Percentiles rank a stretch among this genome's conserved stretches.
Conservation (phyloP, 2,113 vertebrate genomes). For the Heliornis fulica region DNA sequence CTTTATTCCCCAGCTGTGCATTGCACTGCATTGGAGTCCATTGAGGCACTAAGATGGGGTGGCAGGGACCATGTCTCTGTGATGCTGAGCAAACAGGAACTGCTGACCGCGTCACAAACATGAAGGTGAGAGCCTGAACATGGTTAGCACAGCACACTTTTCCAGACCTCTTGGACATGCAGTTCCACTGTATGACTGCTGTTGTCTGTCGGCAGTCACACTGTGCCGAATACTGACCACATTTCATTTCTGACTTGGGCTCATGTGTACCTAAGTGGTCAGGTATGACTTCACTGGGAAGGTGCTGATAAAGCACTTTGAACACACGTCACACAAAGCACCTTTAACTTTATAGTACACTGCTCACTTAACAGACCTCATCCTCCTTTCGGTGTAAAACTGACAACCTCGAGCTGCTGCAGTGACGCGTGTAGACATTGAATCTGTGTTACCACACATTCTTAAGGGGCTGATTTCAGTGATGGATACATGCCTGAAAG, state of each 20-base stretch:
- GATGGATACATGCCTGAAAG: neutral
- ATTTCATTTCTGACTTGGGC: neutral
- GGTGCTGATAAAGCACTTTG: neutral
- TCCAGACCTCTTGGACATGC: neutral
- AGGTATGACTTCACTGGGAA: neutral
- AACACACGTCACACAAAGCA: neutral
- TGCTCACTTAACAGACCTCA: neutral
- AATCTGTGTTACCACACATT: neutral
- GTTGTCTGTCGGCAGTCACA: neutral
- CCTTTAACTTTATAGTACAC: neutral
- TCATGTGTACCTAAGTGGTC: neutral
- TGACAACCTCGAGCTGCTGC: neutral
- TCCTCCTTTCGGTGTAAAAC: neutral
- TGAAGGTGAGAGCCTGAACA: neutral
- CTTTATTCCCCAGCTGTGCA: neutral
- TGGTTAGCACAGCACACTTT: rapidly evolving
- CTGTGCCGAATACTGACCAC: neutral
- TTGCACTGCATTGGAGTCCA: neutral
- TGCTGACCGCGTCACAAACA: neutral
- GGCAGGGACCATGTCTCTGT: rapidly evolving
- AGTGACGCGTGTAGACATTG: rapidly evolving
- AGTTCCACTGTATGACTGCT: rapidly evolving
- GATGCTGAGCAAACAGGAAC: neutral
- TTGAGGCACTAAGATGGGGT: rapidly evolving
- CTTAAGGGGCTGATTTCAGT: neutral